A percentile compares a stretch with the other conserved stretches of the same genome.
Evolutionary conservation across 2,113 vertebrate genomes (phyloP).

Genomic region (Chloropsis hardwickii): DNA sequence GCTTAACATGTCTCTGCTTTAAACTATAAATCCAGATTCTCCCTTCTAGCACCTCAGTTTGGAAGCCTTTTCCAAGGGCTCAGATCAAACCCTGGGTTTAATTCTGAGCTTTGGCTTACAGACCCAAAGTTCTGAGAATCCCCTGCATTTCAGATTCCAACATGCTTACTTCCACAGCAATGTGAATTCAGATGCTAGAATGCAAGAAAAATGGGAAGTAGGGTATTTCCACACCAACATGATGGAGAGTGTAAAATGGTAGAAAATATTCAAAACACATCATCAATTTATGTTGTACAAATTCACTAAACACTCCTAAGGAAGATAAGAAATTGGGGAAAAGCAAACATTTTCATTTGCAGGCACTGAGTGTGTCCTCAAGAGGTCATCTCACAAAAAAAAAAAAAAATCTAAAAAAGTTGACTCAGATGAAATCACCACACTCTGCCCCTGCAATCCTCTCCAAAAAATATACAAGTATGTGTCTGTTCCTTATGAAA

Average conservation of each 20-base stretch:
- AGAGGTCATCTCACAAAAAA: background rate
- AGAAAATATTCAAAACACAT: background rate
- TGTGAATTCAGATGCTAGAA: background rate
- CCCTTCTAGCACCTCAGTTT: too few species aligned
- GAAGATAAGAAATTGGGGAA: background rate
- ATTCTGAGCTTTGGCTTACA: too few species aligned
- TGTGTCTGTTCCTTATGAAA: rapidly evolving
- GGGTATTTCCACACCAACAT: background rate
- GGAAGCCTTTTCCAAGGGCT: too few species aligned
- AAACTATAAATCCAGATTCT: too few species aligned
- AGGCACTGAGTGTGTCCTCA: background rate
- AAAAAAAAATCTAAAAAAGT: background rate
- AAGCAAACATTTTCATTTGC: background rate
- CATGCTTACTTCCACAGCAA: background rate
- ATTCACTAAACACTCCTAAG: background rate
- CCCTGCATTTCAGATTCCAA: too few species aligned
- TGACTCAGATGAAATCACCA: background rate
- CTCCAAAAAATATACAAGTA: background rate
- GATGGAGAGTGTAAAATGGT: background rate
- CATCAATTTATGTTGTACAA: background rate
- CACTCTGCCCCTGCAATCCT: rapidly evolving
- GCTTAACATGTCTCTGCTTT: too few species aligned
- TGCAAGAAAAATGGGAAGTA: background rate
- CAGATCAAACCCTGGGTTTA: too few species aligned
- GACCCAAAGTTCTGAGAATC: too few species aligned